Base-by-base conservation (phyloP, 2,113 vertebrate genomes). In the Leucosticte australis region DNA sequence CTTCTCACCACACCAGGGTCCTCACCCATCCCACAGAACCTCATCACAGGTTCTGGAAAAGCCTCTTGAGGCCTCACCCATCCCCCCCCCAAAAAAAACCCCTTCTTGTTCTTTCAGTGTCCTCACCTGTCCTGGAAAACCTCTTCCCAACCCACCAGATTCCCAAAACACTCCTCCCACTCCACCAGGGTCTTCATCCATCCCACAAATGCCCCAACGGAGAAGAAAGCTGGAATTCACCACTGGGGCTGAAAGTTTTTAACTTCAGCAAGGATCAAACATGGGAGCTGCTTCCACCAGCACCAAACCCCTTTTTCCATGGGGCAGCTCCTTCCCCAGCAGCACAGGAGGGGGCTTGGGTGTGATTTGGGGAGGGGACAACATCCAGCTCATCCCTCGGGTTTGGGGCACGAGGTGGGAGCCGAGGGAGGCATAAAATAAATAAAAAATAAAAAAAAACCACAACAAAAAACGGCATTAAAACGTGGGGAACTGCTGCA, bases 401-500 rank as follows among this genome's bases (percentile, higher is more conserved):
- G 42, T 68, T 63, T 42, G 65, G 67, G 64, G 53, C 28, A 15
- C 3, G 4, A 65, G 42, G 53, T 27, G 1, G 2, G 8, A 22
- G 2, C 1, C 3, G 9, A 15, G 49, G 1, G 8, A 68, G 47
- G 55, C 17, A 17, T 2, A 10, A 62, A 77, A 41, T 6, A 7
- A 44, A 44, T 26, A 4, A 23, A 37, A 49, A 49, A 22, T 15
- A 10, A 21, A 20, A 26, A 41, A 13, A 10, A 37, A 37, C 8
- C 7, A 11, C 9, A 24, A 52, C 55, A 15, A 62, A 63, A 4
- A 6, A 30, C 3, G 7, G 8, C 42, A 71, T 52, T 41, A 1
- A 11, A 50, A 55, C 0, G 0, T 6, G 44, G 75, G 49, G 55
- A 49, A 14, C 28, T 47, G 28, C 27, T 6, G 2, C 18, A n/a